Evolutionary conservation across 2,797 vertebrate genomes (phyloP).

Genomic region (Takifugu rubripes): DNA sequence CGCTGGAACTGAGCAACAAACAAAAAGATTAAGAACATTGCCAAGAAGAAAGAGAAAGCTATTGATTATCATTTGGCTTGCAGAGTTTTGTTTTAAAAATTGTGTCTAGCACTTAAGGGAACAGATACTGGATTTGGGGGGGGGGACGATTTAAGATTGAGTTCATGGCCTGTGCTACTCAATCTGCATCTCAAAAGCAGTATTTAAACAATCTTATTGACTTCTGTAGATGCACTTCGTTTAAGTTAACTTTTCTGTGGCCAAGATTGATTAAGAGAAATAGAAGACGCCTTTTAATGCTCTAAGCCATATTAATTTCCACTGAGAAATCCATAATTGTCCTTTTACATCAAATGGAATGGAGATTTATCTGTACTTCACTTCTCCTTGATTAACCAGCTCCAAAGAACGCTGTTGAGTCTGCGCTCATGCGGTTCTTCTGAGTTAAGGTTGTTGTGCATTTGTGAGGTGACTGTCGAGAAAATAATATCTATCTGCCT

Average conservation of each 20-base stretch:
- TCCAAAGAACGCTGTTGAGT: constrained; percentile 22
- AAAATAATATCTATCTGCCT: neutral
- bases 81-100: constrained; percentile 43
- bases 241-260: constrained; percentile 61
- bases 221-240: constrained; percentile 58
- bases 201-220: constrained; percentile 65
- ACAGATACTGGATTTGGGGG: constrained; percentile 34
- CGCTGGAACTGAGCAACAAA: constrained; percentile 55
- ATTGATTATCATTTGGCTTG: constrained; percentile 58
- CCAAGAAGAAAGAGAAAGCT: constrained; percentile 44
- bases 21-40: constrained; percentile 53
- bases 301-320: constrained; percentile 58
- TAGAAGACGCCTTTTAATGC: constrained; percentile 58
- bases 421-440: constrained; percentile 3
- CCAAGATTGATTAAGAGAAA: constrained; percentile 59
- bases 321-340: constrained; percentile 57
- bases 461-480: neutral
- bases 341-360: constrained; percentile 52
- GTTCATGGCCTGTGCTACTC: constrained; percentile 50
- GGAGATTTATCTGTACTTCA: constrained; percentile 48
- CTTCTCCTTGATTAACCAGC: constrained; percentile 48
- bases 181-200: constrained; percentile 46
- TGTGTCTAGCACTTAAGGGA: constrained; percentile 45
- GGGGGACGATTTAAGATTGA: constrained; percentile 45
- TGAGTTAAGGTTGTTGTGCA: constrained; percentile 4